Conservation (phyloP, 2,888 invertebrate species). For the Pandemis corylana region DNA sequence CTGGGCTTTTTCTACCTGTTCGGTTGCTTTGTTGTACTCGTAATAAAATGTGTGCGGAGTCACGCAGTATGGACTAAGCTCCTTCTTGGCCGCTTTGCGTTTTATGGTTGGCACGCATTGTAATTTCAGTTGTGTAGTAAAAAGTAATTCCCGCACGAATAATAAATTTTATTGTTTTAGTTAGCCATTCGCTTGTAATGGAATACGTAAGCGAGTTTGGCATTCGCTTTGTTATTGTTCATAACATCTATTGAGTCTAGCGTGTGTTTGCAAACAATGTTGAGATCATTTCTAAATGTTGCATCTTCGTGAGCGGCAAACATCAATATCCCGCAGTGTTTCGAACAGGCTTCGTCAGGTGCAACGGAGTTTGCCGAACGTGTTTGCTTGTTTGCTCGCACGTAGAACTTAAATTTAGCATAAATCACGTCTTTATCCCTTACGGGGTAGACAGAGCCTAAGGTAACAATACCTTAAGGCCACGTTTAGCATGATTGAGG, state of each 20-base stretch:
- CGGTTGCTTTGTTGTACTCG: constrained; percentile 62
- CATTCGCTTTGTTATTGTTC: constrained; percentile 11
- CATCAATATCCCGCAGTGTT: constrained; percentile 37
- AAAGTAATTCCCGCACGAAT: constrained; percentile 38
- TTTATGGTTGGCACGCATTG: constrained; percentile 57
- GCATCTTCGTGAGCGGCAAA: constrained; percentile 13
- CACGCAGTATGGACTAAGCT: constrained; percentile 66
- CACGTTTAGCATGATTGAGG: no score
- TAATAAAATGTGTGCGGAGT: constrained; percentile 70
- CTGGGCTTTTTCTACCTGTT: constrained; percentile 73
- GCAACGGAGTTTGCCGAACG: constrained; percentile 61
- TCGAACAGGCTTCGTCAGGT: constrained; percentile 62
- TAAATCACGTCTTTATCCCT: no score
- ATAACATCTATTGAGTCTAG: background rate
- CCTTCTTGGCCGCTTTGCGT: constrained; percentile 58
- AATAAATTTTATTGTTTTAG: constrained; percentile 41
- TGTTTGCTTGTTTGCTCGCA: constrained; percentile 67
- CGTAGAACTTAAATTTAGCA: no score
- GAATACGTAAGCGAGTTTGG: constrained; percentile 20
- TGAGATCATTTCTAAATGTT: constrained; percentile 8
- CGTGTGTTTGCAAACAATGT: constrained; percentile 1
- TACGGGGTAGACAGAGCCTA: no score
- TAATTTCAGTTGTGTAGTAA: constrained; percentile 48
- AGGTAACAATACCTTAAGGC: no score
- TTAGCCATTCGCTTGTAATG: constrained; percentile 33